Percentiles rank a stretch among this genome's conserved stretches.
Evolutionary conservation across 2,888 invertebrate genomes (phyloP).

Genomic region (Himalopsyche tibetana): DNA sequence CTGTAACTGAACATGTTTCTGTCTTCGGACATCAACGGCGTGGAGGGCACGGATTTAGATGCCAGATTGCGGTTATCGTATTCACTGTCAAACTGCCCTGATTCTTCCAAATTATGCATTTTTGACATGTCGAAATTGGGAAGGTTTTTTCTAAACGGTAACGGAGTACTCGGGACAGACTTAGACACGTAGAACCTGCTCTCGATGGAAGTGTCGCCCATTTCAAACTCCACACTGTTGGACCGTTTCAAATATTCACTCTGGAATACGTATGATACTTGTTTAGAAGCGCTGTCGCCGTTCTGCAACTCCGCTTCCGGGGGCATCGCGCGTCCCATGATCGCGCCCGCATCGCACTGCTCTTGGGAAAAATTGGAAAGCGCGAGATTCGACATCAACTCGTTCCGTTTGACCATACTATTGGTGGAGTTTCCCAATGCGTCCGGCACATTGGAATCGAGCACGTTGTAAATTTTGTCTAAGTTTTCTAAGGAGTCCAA

Average conservation of each 20-base stretch:
- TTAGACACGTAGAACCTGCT: slow-evolving; percentile 78
- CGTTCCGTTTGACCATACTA: slow-evolving; percentile 20
- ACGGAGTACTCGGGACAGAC: slow-evolving; percentile 83
- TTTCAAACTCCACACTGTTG: slow-evolving; percentile 74
- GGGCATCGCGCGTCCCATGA: not conserved
- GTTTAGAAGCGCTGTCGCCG: not conserved
- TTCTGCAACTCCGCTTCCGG: not conserved
- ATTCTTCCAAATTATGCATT: slow-evolving; percentile 67
- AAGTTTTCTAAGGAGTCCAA: slow-evolving; percentile 78
- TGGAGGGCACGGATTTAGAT: slow-evolving; percentile 87
- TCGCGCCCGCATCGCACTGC: not conserved
- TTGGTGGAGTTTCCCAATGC: not conserved
- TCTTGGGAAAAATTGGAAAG: not conserved
- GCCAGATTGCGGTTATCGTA: slow-evolving; percentile 68
- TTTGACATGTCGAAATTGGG: slow-evolving; percentile 73
- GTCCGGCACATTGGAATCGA: slow-evolving; percentile 72
- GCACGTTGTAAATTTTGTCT: slow-evolving; percentile 81
- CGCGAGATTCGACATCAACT: slow-evolving; percentile 63
- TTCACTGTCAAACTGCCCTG: slow-evolving; percentile 71
- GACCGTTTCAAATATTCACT: slow-evolving; percentile 73
- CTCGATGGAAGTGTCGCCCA: slow-evolving; percentile 71
- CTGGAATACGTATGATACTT: slow-evolving; percentile 20
- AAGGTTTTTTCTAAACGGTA: slow-evolving; percentile 75
- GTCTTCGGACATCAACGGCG: slow-evolving; percentile 79
- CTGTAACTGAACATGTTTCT: slow-evolving; percentile 79